phyloP scores from a whole-genome alignment of 2,113 vertebrate species.

The Plestiodon gilberti region DNA sequence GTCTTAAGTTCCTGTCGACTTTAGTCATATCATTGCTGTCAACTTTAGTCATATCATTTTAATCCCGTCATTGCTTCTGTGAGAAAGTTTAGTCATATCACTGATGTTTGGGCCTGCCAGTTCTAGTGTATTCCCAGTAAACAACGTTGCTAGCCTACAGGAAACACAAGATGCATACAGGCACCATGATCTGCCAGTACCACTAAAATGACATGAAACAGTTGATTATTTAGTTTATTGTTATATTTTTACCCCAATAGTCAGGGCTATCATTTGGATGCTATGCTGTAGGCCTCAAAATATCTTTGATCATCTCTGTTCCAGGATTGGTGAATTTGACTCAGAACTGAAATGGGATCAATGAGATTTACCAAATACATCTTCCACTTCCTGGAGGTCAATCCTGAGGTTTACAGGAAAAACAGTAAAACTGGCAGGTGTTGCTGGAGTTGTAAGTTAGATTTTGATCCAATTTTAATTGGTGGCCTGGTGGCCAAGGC shows the following conservation, averaged over 20 bases:
- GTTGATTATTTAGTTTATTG: background rate
- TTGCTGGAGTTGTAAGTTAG: background rate
- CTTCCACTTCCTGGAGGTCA: background rate
- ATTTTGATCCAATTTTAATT: background rate
- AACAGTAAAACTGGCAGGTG: background rate
- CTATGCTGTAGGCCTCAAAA: background rate
- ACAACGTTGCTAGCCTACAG: background rate
- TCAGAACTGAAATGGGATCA: background rate
- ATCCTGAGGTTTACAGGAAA: background rate
- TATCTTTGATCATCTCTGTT: background rate
- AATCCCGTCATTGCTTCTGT: no score
- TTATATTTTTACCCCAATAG: background rate
- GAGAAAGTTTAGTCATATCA: background rate
- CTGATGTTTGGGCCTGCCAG: background rate
- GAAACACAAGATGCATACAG: background rate
- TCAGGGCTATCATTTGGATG: background rate
- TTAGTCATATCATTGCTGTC: background rate
- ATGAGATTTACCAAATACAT: background rate
- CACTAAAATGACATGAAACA: background rate
- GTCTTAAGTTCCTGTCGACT: no score
- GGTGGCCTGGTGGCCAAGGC: no score
- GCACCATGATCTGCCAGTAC: background rate
- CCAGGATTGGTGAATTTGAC: background rate
- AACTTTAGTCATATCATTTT: no score
- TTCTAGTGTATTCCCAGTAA: background rate